Conservation (phyloP, 2,113 vertebrate genomes). For the Oceanodroma tethys region DNA sequence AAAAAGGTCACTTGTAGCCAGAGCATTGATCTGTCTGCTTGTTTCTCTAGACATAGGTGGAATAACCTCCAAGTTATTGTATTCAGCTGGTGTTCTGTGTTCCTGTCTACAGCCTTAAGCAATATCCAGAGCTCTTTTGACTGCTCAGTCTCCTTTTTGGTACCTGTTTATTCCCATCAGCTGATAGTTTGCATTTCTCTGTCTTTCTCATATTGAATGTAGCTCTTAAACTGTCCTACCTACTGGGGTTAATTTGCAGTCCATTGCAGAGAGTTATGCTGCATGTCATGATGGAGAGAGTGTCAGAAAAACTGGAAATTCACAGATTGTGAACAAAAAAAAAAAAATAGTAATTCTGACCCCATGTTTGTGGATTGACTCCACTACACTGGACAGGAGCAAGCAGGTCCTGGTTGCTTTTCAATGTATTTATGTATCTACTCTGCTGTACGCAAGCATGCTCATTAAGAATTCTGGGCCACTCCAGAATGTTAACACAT, state of each 20-base stretch:
- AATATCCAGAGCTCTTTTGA: background rate
- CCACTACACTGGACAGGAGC: background rate
- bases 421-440: background rate
- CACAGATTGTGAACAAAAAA: background rate
- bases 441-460: background rate
- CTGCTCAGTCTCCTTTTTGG: background rate
- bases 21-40: constrained; percentile 42
- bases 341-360: background rate
- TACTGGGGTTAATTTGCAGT: background rate
- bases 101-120: background rate
- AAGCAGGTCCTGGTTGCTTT: background rate
- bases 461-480: background rate
- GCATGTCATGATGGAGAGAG: background rate
- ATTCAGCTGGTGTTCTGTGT: background rate
- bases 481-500: background rate
- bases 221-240: background rate
- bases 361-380: background rate
- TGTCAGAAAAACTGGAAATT: background rate
- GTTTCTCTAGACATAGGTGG: background rate
- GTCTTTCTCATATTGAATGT: background rate
- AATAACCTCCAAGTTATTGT: background rate
- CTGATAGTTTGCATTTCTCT: background rate
- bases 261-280: background rate
- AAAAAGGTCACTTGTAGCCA: constrained; percentile 32
- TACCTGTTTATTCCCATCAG: background rate